A percentile compares a stretch with the other conserved stretches of the same genome.
Evolutionary conservation across 2,888 invertebrate genomes (phyloP).

Genomic region (Villa cingulata): DNA sequence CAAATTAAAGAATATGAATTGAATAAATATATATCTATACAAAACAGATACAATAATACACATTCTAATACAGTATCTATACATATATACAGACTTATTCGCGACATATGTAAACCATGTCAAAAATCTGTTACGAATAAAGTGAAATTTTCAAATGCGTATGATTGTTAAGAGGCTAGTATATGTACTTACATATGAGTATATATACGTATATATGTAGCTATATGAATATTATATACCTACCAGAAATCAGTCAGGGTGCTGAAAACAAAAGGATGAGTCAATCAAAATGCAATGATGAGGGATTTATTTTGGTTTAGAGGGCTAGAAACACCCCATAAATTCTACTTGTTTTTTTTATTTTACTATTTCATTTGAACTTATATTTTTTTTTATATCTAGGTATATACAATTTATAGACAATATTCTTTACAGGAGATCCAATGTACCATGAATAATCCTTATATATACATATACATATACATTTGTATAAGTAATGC

Average conservation of each 20-base stretch:
- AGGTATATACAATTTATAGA: conserved; percentile 17
- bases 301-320: conserved; percentile 21
- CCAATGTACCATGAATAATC: conserved; percentile 19
- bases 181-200: no score
- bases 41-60: background rate
- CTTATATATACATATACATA: background rate
- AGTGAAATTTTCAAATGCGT: no score
- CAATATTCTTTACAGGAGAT: background rate
- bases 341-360: no score
- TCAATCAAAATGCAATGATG: conserved; percentile 24
- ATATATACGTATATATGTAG: no score
- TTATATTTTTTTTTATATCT: no score
- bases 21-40: no score
- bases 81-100: conserved; percentile 5
- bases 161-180: background rate
- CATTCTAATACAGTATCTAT: background rate
- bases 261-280: conserved; percentile 20
- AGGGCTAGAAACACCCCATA: no score
- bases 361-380: no score
- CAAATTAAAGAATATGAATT: no score
- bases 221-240: no score
- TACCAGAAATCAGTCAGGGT: background rate
- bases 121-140: background rate
- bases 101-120: conserved; percentile 17
- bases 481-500: no score